phyloP scores from a whole-genome alignment of 1,140 invertebrate species.

The Nebria ingens region DNA sequence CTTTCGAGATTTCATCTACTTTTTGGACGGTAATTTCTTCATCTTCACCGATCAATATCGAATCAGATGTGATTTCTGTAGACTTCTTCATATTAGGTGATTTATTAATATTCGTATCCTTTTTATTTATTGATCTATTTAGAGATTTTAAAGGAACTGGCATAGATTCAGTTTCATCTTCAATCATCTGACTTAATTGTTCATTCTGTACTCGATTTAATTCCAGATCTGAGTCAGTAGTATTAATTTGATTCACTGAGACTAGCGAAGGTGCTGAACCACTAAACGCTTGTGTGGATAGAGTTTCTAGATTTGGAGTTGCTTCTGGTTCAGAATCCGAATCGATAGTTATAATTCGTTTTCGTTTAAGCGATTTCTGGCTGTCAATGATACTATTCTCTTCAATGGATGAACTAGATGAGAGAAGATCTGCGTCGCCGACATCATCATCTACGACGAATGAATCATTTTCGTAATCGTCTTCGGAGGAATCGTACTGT shows the following conservation, averaged over 20 bases:
- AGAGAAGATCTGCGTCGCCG: conserved; percentile 18
- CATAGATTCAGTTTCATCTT: not conserved
- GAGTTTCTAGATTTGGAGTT: not conserved
- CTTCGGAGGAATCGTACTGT: conserved; percentile 11
- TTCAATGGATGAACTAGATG: conserved; percentile 10
- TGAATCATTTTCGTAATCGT: conserved; percentile 23
- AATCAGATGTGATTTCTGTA: not conserved
- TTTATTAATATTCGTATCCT: too few species aligned
- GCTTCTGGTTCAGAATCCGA: conserved; percentile 7
- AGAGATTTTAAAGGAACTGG: too few species aligned
- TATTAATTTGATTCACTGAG: not conserved
- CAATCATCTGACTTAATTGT: not conserved
- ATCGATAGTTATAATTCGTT: conserved; percentile 7
- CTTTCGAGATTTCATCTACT: too few species aligned
- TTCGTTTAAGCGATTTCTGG: too few species aligned
- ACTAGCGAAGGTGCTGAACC: not conserved
- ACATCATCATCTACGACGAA: conserved; percentile 26
- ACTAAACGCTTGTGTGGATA: conserved; percentile 10
- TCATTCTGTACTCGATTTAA: not conserved
- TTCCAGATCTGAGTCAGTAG: not conserved
- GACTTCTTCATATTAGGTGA: too few species aligned
- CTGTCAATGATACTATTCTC: not conserved
- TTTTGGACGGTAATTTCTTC: too few species aligned
- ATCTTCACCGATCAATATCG: not conserved
- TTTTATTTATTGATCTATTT: too few species aligned